phyloP scores from a whole-genome alignment of 2,888 invertebrate genomes.

The Seira musarum region DNA sequence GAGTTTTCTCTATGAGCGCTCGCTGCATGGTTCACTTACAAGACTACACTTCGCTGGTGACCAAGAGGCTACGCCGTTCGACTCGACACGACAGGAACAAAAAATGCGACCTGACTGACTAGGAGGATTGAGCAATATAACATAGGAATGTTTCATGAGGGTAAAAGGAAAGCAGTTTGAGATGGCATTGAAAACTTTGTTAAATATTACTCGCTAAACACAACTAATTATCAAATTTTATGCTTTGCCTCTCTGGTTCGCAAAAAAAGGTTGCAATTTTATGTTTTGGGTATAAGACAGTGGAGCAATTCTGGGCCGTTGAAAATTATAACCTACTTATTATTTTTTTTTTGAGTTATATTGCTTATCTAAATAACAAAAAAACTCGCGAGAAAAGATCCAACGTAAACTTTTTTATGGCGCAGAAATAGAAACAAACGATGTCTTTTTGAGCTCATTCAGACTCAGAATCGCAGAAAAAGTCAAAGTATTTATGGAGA shows the following conservation, averaged over 20 bases:
- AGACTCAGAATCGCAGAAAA: conserved; percentile 24
- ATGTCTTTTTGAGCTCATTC: conserved; percentile 1
- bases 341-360: too few relatives aligned
- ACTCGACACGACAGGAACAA: too few relatives aligned
- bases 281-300: background rate
- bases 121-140: too few relatives aligned
- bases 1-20: too few relatives aligned
- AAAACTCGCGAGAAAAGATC: background rate
- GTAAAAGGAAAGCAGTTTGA: background rate
- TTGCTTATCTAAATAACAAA: background rate
- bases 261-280: too few relatives aligned
- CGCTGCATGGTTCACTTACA: background rate
- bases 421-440: too few relatives aligned
- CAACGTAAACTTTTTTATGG: background rate
- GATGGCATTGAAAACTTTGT: conserved; percentile 37
- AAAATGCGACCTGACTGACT: background rate
- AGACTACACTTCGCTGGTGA: background rate
- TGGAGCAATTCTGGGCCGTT: too few relatives aligned
- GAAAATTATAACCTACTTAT: conserved; percentile 45
- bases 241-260: background rate
- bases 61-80: background rate
- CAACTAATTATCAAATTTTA: background rate
- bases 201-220: background rate
- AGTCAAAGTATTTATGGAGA: background rate
- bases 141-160: too few relatives aligned